Percentiles rank a stretch among this genome's conserved stretches.
These are phyloP conservation scores for Theretra japonica DNA, from an alignment of 2,888 invertebrate species.

Conservation along the genomic window DNA sequence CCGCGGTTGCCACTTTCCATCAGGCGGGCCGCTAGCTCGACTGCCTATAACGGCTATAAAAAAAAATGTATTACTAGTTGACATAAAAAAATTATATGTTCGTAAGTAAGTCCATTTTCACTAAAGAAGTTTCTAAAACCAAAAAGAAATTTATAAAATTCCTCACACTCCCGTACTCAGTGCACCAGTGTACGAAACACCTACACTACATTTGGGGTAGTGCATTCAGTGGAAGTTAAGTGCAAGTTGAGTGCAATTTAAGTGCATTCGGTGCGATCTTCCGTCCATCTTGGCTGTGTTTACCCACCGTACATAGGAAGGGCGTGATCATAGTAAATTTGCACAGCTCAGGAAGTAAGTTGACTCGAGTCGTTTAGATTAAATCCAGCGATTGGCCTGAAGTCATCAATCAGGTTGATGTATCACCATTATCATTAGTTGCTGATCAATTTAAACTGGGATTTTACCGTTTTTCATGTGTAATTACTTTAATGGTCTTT, in stretches of 20 bases:
- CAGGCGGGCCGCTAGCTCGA: too few species aligned
- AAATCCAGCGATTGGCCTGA: not conserved
- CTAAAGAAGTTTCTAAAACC: too few species aligned
- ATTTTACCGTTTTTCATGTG: not conserved
- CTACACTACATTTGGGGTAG: too few species aligned
- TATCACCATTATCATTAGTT: constrained; percentile 8
- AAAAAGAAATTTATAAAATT: too few species aligned
- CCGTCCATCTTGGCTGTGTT: not conserved
- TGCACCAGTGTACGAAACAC: too few species aligned
- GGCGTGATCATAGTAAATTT: not conserved
- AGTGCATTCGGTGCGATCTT: constrained; percentile 1
- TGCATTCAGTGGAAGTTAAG: not conserved
- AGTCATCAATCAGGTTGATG: constrained; percentile 5
- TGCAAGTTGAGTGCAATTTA: constrained; percentile 10
- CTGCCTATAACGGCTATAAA: too few species aligned
- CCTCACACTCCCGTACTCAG: too few species aligned
- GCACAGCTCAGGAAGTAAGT: not conserved
- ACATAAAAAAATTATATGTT: too few species aligned
- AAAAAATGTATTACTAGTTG: too few species aligned
- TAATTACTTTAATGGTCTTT: not conserved
- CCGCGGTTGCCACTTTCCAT: too few species aligned
- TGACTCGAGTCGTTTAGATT: not conserved
- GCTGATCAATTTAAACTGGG: not conserved
- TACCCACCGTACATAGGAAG: not conserved
- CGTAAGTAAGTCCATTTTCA: too few species aligned